phyloP scores from a whole-genome alignment of 2,797 vertebrate species.

The Eulemur albifrons region DNA sequence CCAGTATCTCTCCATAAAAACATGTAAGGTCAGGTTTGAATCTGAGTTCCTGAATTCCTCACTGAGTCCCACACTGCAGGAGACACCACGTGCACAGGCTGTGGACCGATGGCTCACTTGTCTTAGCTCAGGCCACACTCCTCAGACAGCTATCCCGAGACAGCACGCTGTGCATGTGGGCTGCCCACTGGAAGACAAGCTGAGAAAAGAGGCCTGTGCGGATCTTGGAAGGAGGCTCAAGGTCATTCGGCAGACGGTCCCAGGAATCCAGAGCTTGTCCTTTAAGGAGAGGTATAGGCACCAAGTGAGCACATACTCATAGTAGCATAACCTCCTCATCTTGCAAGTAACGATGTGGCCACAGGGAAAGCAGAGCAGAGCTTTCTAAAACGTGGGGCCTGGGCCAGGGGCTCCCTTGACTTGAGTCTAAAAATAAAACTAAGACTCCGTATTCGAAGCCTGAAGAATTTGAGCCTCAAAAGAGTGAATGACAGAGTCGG shows the following conservation, averaged over 20 bases:
- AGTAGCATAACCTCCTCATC: background rate
- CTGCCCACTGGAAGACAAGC: background rate
- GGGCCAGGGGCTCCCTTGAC: background rate
- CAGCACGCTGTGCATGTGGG: background rate
- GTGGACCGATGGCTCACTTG: background rate
- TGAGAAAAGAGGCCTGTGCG: background rate
- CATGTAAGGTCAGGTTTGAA: background rate
- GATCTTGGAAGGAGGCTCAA: background rate
- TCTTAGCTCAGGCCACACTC: background rate
- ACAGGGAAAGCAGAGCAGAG: background rate
- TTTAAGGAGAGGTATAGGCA: background rate
- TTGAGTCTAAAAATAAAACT: background rate
- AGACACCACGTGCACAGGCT: rapidly evolving
- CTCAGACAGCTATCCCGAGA: background rate
- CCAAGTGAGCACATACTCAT: background rate
- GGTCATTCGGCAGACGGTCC: background rate
- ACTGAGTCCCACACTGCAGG: background rate
- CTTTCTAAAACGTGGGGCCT: background rate
- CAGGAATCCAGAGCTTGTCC: background rate
- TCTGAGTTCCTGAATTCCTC: background rate
- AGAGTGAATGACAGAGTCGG: background rate
- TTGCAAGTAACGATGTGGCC: background rate
- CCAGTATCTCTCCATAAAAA: background rate
- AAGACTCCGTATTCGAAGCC: background rate
- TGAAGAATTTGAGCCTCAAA: background rate